Percentiles rank a stretch among this genome's conserved stretches.
These are phyloP conservation scores for Drosophila paramelanica DNA, from an alignment of 2,888 invertebrate genomes.

Conservation along the genomic window DNA sequence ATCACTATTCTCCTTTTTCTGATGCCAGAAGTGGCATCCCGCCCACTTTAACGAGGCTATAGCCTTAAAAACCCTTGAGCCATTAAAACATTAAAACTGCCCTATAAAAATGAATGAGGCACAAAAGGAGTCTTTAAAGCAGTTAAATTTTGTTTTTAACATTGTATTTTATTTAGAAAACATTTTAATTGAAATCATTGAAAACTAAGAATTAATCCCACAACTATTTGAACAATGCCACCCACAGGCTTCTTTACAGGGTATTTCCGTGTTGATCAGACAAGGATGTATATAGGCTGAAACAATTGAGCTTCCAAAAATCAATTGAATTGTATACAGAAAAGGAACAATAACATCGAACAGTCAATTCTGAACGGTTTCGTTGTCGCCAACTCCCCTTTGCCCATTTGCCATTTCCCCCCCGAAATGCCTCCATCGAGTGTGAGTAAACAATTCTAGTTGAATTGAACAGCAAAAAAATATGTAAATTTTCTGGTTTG, in stretches of 20 bases:
- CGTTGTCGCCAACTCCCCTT: constrained; percentile 2
- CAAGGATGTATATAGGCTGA: neutral
- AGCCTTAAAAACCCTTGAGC: no score
- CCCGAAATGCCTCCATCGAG: neutral
- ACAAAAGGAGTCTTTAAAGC: no score
- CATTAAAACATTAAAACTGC: no score
- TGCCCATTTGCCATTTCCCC: neutral
- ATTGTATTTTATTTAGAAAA: no score
- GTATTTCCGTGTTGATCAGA: neutral
- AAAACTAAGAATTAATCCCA: no score
- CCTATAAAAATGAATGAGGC: no score
- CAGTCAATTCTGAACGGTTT: constrained; percentile 16
- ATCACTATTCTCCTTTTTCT: neutral
- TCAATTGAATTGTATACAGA: constrained; percentile 56
- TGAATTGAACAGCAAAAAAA: constrained; percentile 60
- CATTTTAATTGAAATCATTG: no score
- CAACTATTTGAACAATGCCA: no score
- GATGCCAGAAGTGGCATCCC: no score
- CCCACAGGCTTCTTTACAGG: neutral
- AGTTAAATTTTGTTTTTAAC: no score
- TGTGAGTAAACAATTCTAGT: constrained; percentile 38
- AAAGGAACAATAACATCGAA: constrained; percentile 21
- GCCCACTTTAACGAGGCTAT: no score
- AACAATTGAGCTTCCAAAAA: constrained; percentile 42
- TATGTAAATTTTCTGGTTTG: constrained; percentile 58